Base-by-base conservation (phyloP, 2,113 vertebrate genomes). In the Kryptolebias marmoratus region DNA sequence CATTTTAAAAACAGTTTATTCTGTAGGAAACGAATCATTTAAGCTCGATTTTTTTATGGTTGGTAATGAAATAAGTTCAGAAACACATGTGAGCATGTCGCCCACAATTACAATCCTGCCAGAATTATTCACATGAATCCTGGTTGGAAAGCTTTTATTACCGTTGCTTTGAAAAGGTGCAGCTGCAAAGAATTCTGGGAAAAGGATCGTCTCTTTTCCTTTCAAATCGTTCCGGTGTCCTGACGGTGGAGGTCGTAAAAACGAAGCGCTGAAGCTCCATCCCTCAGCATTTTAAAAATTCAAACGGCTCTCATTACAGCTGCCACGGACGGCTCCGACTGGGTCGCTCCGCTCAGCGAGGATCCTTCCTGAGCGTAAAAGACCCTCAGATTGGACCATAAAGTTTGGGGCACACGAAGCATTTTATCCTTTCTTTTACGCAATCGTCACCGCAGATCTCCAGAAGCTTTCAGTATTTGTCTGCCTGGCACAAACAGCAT, bases 181-280 rank as follows among this genome's bases (percentile, higher is more conserved):
- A 39, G 44, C 65, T 72, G 62, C 70, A n/a, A 68, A 64, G 59
- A 49, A 49, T 18, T 49, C 15, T 49, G 48, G 49, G 49, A 9
- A 6, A 10, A n/a, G 49, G 7, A 22, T 52, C 5, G 10, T 52
- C 49, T 22, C 18, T n/a, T 8, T 15, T n/a, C 18, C 18, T 52
- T n/a, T 22, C 18, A 22, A n/a, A 49, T 6, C 16, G 5, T 12
- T 48, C 45, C 12, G 3, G 11, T 48, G 13, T 49, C 15, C 15
- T 15, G 47, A 49, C 16, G 47, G 47, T 16, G 13, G 27, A 55
- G 14, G 6, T n/a, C 22, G 22, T 22, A 22, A 22, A 22, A 22
- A 22, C 22, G 22, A 22, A 22, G 22, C 22, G 22, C 22, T 22
- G 22, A 22, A 22, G 22, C 22, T 22, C 22, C 6, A 18, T 52